These are phyloP conservation scores for Cecidostiba fungosa DNA, from an alignment of 2,888 invertebrate genomes.

Conservation along the genomic window DNA sequence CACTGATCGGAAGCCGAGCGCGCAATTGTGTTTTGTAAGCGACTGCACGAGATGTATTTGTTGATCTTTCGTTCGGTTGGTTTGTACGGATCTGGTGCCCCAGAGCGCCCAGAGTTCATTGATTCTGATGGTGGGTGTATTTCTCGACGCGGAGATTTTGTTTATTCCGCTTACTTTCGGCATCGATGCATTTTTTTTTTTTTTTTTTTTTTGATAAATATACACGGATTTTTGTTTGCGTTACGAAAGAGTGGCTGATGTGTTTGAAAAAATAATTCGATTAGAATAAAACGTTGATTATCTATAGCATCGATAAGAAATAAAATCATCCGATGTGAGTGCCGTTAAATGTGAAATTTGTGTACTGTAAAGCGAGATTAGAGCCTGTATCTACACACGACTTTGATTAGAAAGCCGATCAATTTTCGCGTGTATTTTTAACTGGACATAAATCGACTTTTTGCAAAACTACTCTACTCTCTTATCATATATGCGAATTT, in stretches of 20 bases:
- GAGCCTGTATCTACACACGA: too few relatives aligned
- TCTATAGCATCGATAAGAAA: too few relatives aligned
- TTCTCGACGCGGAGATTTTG: background rate
- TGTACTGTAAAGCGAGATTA: too few relatives aligned
- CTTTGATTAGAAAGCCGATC: too few relatives aligned
- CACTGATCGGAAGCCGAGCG: background rate
- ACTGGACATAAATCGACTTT: too few relatives aligned
- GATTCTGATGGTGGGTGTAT: background rate
- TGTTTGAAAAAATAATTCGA: background rate
- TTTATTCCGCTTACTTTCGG: background rate
- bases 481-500: too few relatives aligned
- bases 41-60: background rate
- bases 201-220: background rate
- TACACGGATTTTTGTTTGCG: background rate
- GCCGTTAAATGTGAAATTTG: too few relatives aligned
- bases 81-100: background rate
- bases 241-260: background rate
- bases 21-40: constrained; percentile 25
- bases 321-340: too few relatives aligned
- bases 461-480: too few relatives aligned
- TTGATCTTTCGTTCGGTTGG: background rate
- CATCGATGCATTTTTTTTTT: background rate
- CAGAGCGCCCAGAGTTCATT: constrained; percentile 4
- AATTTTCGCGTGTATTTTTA: too few relatives aligned
- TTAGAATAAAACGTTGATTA: too few relatives aligned